These are phyloP conservation scores for Epinotia ramella DNA, from an alignment of 2,888 invertebrate species.

Conservation along the genomic window DNA sequence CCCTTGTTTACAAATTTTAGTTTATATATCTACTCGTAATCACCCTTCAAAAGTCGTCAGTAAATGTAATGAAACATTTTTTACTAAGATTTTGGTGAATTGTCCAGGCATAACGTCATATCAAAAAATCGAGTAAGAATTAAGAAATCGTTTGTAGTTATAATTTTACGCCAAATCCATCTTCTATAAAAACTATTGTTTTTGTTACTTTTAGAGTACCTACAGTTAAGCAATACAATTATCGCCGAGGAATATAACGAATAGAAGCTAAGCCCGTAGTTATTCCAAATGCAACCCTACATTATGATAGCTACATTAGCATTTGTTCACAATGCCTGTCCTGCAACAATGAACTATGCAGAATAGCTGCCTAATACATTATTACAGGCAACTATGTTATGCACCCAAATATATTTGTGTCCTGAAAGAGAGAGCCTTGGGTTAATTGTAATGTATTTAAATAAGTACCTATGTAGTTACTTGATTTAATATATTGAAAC, in stretches of 20 bases:
- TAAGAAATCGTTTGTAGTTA: too few relatives aligned
- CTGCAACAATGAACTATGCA: slow-evolving; percentile 48
- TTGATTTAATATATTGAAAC: slow-evolving; percentile 6
- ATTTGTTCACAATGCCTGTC: slow-evolving; percentile 64
- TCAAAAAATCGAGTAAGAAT: too few relatives aligned
- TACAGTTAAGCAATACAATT: slow-evolving; percentile 25
- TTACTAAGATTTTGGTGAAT: too few relatives aligned
- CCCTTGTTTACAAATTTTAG: too few relatives aligned
- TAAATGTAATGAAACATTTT: too few relatives aligned
- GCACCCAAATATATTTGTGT: slow-evolving; percentile 29
- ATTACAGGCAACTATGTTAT: slow-evolving; percentile 14
- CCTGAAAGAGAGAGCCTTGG: neutral
- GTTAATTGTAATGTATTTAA: neutral
- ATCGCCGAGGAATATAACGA: slow-evolving; percentile 33
- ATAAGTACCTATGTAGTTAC: neutral
- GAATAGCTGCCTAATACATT: slow-evolving; percentile 36
- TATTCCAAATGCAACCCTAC: slow-evolving; percentile 40
- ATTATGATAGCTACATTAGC: slow-evolving; percentile 60
- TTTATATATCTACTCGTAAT: too few relatives aligned
- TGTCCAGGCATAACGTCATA: too few relatives aligned
- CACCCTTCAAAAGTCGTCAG: too few relatives aligned
- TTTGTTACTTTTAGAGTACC: neutral
- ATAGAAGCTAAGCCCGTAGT: slow-evolving; percentile 22
- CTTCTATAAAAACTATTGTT: neutral
- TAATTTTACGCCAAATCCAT: neutral